Evolutionary conservation across 2,113 vertebrate genomes (phyloP).

Genomic region (Malurus alboscapulatus): DNA sequence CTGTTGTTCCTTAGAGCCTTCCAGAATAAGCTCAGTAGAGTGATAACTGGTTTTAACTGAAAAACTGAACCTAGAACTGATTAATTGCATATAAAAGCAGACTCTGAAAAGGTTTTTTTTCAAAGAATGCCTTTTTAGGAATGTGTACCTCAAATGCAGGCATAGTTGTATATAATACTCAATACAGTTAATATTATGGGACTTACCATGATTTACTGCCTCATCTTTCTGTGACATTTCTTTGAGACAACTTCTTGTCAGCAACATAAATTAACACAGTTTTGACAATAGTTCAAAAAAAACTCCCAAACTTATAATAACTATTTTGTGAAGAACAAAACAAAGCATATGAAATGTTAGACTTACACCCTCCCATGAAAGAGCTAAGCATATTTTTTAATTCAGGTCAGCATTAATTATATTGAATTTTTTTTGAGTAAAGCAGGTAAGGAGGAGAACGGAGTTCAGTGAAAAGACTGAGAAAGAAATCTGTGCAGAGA

Average conservation of each 20-base stretch:
- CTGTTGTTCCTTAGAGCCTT: not conserved
- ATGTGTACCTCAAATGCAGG: not conserved
- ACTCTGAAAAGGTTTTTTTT: not conserved
- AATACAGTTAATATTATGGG: not conserved
- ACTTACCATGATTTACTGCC: not conserved
- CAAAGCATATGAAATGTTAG: not conserved
- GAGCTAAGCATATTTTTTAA: not conserved
- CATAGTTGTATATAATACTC: not conserved
- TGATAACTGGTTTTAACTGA: not conserved
- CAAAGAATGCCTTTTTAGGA: not conserved
- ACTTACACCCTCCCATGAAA: not conserved
- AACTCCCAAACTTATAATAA: accelerated
- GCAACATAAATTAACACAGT: not conserved
- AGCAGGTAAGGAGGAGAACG: not conserved
- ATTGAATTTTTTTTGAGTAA: not conserved
- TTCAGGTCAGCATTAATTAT: not conserved
- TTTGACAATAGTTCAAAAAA: not conserved
- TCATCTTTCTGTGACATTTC: not conserved
- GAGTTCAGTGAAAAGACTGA: not conserved
- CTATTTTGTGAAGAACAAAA: not conserved
- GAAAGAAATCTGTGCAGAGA: not conserved
- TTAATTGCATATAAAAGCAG: not conserved
- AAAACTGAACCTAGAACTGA: not conserved
- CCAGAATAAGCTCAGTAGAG: not conserved
- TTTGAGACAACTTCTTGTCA: not conserved